Evolutionary conservation across 1,140 invertebrate genomes (phyloP).

Genomic region (Tribolium madens): DNA sequence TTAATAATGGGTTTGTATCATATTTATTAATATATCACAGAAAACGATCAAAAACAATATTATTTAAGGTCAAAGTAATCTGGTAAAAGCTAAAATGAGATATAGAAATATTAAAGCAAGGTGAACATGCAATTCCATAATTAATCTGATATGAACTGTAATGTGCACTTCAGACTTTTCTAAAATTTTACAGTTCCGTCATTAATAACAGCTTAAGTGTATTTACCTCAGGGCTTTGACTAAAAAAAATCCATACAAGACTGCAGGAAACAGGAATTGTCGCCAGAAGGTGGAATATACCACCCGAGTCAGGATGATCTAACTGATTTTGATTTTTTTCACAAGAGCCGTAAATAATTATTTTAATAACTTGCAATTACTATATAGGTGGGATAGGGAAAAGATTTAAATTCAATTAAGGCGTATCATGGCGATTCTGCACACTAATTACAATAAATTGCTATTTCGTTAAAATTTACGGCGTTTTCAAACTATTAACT

Average conservation of each 20-base stretch:
- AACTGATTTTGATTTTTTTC: not conserved
- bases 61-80: constrained; percentile 47
- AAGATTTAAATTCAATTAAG: constrained; percentile 44
- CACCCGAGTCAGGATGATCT: not conserved
- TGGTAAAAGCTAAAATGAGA: constrained; percentile 47
- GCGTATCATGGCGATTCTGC: constrained; percentile 32
- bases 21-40: constrained; percentile 42
- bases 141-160: constrained; percentile 47
- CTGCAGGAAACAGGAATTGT: constrained; percentile 12
- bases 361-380: constrained; percentile 12
- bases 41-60: constrained; percentile 48
- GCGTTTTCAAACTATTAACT: constrained; percentile 37
- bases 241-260: constrained; percentile 15
- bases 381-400: not conserved
- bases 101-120: constrained; percentile 46
- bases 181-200: constrained; percentile 43
- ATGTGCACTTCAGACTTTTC: constrained; percentile 41
- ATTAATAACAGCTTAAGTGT: constrained; percentile 41
- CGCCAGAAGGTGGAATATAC: constrained; percentile 1
- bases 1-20: constrained; percentile 31
- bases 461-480: constrained; percentile 42
- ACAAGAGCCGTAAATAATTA: not conserved
- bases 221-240: constrained; percentile 30
- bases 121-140: constrained; percentile 49
- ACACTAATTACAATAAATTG: constrained; percentile 44